Evolutionary conservation across 2,113 vertebrate genomes (phyloP).

Genomic region (Myocastor coypus): DNA sequence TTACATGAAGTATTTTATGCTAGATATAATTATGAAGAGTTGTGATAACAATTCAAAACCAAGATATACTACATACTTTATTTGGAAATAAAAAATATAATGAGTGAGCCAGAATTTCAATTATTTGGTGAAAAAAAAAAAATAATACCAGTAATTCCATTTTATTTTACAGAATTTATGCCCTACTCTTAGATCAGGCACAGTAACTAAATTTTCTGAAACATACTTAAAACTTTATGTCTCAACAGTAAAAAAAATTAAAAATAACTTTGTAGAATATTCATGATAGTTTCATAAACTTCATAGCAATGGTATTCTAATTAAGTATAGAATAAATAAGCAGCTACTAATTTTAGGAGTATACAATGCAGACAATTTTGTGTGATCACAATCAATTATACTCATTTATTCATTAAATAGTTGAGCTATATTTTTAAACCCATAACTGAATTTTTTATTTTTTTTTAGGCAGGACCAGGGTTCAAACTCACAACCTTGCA

Average conservation of each 20-base stretch:
- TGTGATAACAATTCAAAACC: neutral
- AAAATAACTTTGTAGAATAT: neutral
- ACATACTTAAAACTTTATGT: conserved; percentile 26
- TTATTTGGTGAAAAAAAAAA: neutral
- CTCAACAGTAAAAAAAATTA: conserved; percentile 46
- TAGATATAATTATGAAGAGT: neutral
- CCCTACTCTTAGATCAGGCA: neutral
- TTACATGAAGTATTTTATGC: neutral
- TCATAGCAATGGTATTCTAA: conserved; percentile 62
- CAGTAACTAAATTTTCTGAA: neutral
- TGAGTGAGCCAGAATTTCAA: neutral
- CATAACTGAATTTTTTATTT: too few relatives aligned
- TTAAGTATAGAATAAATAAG: conserved; percentile 40
- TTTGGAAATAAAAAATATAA: neutral
- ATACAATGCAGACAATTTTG: neutral
- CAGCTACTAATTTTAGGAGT: conserved; percentile 35
- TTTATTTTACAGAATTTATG: conserved; percentile 3
- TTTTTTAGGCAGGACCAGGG: too few relatives aligned
- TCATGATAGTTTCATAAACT: neutral
- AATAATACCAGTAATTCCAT: neutral
- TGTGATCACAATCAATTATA: conserved; percentile 42
- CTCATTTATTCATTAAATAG: neutral
- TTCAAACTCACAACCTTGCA: too few relatives aligned
- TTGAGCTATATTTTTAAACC: conserved; percentile 28
- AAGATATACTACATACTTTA: neutral